These are phyloP conservation scores for Notolabrus celidotus DNA, from an alignment of 2,797 vertebrate genomes.

Conservation along the genomic window DNA sequence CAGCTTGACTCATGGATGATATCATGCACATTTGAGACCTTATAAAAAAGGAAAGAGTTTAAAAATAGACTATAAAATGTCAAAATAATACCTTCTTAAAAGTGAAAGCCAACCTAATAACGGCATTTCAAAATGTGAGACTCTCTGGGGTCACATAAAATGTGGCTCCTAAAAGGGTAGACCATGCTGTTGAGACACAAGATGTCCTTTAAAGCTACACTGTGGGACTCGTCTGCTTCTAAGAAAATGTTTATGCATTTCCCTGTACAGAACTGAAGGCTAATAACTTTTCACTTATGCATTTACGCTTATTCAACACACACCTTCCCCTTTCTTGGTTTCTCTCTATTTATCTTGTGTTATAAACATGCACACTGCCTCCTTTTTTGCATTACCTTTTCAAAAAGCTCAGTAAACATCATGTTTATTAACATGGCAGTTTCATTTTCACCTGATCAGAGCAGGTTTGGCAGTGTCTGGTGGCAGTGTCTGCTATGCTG, in stretches of 20 bases:
- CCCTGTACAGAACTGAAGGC: no score
- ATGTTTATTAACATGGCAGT: constrained; percentile 31
- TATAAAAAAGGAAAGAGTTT: not conserved
- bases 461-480: constrained; percentile 25
- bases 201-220: constrained; percentile 16
- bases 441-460: constrained; percentile 49
- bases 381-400: constrained; percentile 20
- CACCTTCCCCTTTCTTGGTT: no score
- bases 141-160: constrained; percentile 21
- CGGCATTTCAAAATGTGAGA: constrained; percentile 51
- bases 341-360: no score
- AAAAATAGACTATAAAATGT: constrained; percentile 24
- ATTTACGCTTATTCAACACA: no score
- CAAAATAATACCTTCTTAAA: constrained; percentile 7
- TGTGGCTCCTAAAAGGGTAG: constrained; percentile 22
- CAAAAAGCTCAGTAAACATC: constrained; percentile 25
- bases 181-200: not conserved
- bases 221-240: not conserved
- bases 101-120: constrained; percentile 16
- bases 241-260: not conserved
- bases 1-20: not conserved
- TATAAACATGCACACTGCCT: not conserved
- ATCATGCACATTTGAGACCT: not conserved
- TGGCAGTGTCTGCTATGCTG: constrained; percentile 47
- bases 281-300: no score